Base-by-base conservation (phyloP, 2,888 invertebrate species). In the Drosophila mimetica region DNA sequence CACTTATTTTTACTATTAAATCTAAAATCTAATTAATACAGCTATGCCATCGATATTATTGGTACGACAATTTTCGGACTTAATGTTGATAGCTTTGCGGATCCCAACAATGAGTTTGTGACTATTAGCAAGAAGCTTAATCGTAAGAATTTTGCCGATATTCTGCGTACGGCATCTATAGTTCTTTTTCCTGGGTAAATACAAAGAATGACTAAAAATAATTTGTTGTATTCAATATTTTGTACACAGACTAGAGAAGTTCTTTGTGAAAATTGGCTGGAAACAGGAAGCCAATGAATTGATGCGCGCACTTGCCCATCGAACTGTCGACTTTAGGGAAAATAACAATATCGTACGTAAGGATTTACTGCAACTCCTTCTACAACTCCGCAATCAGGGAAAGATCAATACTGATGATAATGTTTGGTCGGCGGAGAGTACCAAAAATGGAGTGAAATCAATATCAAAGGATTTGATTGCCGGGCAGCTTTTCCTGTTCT, bases 41-140 rank as follows among this genome's bases (percentile, higher is more conserved):
- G 93, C 16, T 93, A 91, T 78, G 91, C 92, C 0, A 90, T 92
- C 39, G 93, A 93, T 63, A 91, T 92, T 11, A 91, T 93, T 50
- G 92, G 91, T 4, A 91, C 92, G 0, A 91, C 92, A 13, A 91
- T 92, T 18, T 93, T 93, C 76, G 93, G 93, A 1, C 71, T 93
- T 16, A 91, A 92, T n/a, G 85, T 91, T 2, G 89, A 92, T 57
- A 90, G 91, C 28, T 90, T 92, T 37, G 77, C 87, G 18, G 77
- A 92, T 39, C 90, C 90, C 2, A 76, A 90, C 8, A 92, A 92
- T 63, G 90, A 90, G 20, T 89, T 92, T 53, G 71, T 77, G 9
- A 58, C 58, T 1, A 65, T 90, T 5, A 89, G 85, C 13, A 67
- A 53, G 3, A 61, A 60, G 25, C 7, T 88, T 0, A 88, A 69